Evolutionary conservation across 2,113 vertebrate genomes (phyloP).

Genomic region (Datnioides undecimradiatus): DNA sequence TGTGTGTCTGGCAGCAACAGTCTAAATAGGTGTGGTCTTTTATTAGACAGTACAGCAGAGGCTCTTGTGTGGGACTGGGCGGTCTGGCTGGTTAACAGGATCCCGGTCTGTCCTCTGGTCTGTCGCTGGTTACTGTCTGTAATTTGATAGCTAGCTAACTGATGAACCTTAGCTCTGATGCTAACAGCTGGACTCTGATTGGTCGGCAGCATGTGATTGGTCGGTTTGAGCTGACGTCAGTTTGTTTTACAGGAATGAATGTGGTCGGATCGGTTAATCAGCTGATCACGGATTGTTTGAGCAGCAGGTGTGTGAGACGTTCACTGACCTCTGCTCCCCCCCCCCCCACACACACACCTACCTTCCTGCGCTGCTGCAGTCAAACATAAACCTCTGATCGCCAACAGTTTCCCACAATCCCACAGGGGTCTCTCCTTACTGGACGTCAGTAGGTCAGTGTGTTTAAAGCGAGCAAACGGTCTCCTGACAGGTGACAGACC

Average conservation of each 20-base stretch:
- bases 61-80: neutral
- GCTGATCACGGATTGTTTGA: no score
- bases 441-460: conserved; percentile 19
- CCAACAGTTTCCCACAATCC: conserved; percentile 31
- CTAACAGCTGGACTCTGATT: no score
- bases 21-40: conserved; percentile 37
- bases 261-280: no score
- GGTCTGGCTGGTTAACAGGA: conserved; percentile 15
- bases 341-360: no score
- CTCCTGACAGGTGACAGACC: neutral
- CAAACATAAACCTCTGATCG: conserved; percentile 21
- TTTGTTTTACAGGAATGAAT: no score
- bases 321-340: no score
- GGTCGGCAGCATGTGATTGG: no score
- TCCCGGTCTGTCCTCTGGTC: neutral
- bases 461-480: no score
- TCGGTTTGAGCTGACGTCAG: no score
- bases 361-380: neutral
- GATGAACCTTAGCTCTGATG: no score
- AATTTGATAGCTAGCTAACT: no score
- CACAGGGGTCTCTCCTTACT: conserved; percentile 37
- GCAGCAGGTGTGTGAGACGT: no score
- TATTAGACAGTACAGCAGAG: neutral
- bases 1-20: neutral
- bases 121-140: neutral